phyloP scores from a whole-genome alignment of 2,797 vertebrate species.

The Luscinia luscinia region DNA sequence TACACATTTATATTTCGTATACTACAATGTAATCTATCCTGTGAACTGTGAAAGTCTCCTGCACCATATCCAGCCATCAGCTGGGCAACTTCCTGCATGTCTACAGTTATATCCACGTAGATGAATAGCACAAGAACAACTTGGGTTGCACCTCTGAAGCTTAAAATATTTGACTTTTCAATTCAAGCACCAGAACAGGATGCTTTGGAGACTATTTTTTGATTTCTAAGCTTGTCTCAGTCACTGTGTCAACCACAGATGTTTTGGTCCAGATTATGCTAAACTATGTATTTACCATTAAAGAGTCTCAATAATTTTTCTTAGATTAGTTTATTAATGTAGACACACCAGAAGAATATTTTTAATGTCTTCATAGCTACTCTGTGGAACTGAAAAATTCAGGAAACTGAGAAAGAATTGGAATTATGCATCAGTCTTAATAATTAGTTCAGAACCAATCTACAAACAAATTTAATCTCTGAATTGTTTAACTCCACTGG shows the following conservation, averaged over 20 bases:
- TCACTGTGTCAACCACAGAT: background rate
- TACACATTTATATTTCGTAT: background rate
- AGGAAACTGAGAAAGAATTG: background rate
- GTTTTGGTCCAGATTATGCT: background rate
- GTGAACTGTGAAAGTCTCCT: background rate
- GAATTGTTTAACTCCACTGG: background rate
- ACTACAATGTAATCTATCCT: background rate
- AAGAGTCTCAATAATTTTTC: background rate
- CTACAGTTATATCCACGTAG: background rate
- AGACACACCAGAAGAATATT: background rate
- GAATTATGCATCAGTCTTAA: background rate
- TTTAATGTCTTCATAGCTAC: background rate
- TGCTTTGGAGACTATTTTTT: background rate
- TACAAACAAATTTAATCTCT: background rate
- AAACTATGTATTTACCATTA: background rate
- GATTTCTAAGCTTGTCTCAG: background rate
- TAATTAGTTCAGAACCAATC: background rate
- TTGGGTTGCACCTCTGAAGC: background rate
- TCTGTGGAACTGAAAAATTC: background rate
- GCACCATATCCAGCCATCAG: background rate
- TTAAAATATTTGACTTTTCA: background rate
- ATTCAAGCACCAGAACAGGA: background rate
- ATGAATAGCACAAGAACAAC: background rate
- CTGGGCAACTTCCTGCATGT: background rate
- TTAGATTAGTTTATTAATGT: background rate